Base-by-base conservation (phyloP, 2,797 vertebrate genomes). In the Rhinichthys osculus region DNA sequence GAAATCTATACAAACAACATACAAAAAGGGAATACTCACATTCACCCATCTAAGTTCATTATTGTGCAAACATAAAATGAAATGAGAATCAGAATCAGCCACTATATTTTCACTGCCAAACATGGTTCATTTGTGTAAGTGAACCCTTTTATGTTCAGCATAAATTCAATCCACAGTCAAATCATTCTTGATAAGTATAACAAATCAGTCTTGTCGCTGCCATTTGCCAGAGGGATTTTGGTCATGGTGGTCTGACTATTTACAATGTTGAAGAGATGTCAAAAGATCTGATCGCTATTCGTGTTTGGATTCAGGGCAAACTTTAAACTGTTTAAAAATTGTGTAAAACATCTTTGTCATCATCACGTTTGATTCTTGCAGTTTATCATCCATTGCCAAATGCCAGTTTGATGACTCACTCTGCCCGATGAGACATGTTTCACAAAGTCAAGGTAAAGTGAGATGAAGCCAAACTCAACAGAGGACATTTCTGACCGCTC, bases 51-150 rank as follows among this genome's bases (percentile, higher is more conserved):
- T 44, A 30, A 44, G 57, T 17, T 71, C 11, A 11, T 72, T 3
- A 19, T 16, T 81, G 11, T 70, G 50, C 1, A 17, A 16, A 59
- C 35, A 42, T 40, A 13, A 70, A 54, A 50, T 1, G 1, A 17
- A 70, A 38, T 19, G 14, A 27, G 78, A 57, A 38, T 38, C 2
- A 62, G 42, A 50, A 50, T 17, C 47, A 50, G 47, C 11, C 50
- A 64, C 3, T 35, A 57, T 84, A 40, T 35, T 81, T 81, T 74
- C 13, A 81, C 42, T 50, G n/a, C 64, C 64, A 81, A 50, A 66
- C 42, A 35, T 69, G 44, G 78, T 38, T 67, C 6, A 33, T 80
- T 30, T 35, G 38, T 62, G 35, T 30, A 78, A 52, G 19, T 9
- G 13, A 67, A 14, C 19, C 16, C 7, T 50, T 67, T 82, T 71